phyloP scores from a whole-genome alignment of 2,797 vertebrate species.

The Rhabdomys pumilio region DNA sequence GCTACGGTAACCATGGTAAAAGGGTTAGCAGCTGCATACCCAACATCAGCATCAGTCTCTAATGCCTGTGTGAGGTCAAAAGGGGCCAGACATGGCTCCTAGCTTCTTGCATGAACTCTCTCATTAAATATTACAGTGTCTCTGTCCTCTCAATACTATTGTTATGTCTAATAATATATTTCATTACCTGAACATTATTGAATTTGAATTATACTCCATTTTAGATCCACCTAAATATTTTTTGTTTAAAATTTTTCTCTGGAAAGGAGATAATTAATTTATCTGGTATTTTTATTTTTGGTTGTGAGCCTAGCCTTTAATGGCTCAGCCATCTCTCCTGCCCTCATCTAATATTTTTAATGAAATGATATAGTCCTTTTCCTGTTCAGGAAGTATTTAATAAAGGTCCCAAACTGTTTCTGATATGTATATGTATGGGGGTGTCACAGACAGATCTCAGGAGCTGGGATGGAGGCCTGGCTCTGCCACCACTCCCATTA shows the following conservation, averaged over 20 bases:
- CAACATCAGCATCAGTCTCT: fast-evolving
- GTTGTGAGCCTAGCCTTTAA: background rate
- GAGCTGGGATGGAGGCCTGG: background rate
- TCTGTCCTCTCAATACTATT: background rate
- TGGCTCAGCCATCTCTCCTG: background rate
- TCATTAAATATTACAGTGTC: background rate
- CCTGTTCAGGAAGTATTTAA: constrained; percentile 29
- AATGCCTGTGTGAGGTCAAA: background rate
- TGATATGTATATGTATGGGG: background rate
- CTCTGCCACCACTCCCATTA: background rate
- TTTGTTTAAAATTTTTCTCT: constrained; percentile 10
- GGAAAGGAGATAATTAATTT: constrained; percentile 26
- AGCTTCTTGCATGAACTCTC: background rate
- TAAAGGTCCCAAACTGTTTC: background rate
- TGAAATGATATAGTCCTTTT: background rate
- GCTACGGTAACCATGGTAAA: background rate
- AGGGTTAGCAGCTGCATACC: background rate
- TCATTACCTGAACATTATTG: background rate
- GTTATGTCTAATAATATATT: constrained; percentile 18
- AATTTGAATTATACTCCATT: constrained; percentile 59
- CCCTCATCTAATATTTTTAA: background rate
- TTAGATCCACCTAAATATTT: constrained; percentile 46
- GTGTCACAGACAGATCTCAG: background rate
- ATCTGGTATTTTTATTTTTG: background rate
- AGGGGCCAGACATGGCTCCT: background rate